Base-by-base conservation (phyloP, 2,888 invertebrate genomes). In the Sacculina carcini region DNA sequence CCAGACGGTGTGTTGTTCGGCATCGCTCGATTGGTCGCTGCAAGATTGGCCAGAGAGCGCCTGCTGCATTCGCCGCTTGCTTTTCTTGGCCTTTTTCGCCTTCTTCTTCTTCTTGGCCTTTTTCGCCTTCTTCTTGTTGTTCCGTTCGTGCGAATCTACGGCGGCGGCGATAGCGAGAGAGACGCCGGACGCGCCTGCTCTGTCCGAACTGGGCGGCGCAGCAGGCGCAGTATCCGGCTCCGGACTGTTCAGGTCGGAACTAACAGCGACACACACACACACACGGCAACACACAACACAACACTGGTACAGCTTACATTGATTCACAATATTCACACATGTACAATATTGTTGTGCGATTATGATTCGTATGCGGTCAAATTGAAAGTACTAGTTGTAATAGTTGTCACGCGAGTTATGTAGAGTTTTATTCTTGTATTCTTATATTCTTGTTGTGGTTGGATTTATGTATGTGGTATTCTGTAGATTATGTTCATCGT, bases 21-120 rank as follows among this genome's bases (percentile, higher is more conserved):
- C 58, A 42, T 57, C 55, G 44, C 23, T 49, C 46, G 55, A 57
- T 26, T 47, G 58, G 39, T 51, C 54, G 51, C 50, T 52, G 42
- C 51, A 53, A 40, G 54, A 54, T 46, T 51, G 46, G 3, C 54
- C 54, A 2, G 53, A 52, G 10, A 48, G 49, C 2, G 48, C 49
- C 38, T 54, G 51, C 39, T 23, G 48, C 51, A 52, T 54, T 24
- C 51, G 50, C 50, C 55, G 52, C 51, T 58, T 54, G 21, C 55
- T 59, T 36, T 57, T 60, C 54, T 62, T 61, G 52, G 60, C 62
- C 54, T 62, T 63, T 51, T 60, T 62, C 56, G 60, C 61, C 46
- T 58, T 60, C n/a, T 61, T 62, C 39, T 59, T 60, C 59, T 54
- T 56, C 53, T 54, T 54, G 26, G 38, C 51, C 49, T 56, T 51